Percentiles rank a stretch among this genome's conserved stretches.
phyloP scores from a whole-genome alignment of 2,113 vertebrate genomes.

The Thermophis baileyi region DNA sequence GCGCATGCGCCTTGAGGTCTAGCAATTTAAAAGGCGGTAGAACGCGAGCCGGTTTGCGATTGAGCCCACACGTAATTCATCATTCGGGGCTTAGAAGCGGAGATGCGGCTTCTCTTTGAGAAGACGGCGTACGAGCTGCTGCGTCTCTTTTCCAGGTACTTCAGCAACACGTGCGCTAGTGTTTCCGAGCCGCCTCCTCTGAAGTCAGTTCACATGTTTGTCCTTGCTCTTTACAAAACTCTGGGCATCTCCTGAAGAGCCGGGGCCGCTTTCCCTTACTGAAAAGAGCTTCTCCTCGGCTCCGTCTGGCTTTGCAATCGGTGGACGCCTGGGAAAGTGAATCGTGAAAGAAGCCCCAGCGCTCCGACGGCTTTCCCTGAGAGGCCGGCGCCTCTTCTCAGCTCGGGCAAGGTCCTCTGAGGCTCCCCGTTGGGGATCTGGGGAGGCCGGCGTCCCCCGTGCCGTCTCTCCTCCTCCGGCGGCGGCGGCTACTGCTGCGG shows the following conservation, averaged over 20 bases:
- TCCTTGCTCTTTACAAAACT: neutral
- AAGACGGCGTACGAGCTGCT: neutral
- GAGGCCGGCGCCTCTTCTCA: neutral
- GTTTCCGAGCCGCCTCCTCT: neutral
- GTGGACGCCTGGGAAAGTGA: neutral
- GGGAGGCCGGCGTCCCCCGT: neutral
- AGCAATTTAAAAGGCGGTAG: conserved; percentile 33
- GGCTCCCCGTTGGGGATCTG: neutral
- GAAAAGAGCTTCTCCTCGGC: neutral
- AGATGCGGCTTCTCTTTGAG: neutral
- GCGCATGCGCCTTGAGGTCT: conserved; percentile 21
- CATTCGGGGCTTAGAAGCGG: neutral
- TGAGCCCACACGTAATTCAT: too few species aligned
- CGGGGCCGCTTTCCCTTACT: neutral
- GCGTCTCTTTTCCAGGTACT: neutral
- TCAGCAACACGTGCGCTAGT: neutral
- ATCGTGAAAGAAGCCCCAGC: neutral
- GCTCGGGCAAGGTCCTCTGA: neutral
- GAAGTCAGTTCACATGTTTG: neutral
- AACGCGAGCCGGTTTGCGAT: neutral
- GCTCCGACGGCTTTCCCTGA: neutral
- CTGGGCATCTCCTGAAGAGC: neutral
- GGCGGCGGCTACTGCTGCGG: neutral
- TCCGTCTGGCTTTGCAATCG: neutral
- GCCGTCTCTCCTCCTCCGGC: too few species aligned